Percentiles rank a stretch among this genome's conserved stretches.
Conservation (phyloP, 1,140 invertebrate species). For the Apis cerana region DNA sequence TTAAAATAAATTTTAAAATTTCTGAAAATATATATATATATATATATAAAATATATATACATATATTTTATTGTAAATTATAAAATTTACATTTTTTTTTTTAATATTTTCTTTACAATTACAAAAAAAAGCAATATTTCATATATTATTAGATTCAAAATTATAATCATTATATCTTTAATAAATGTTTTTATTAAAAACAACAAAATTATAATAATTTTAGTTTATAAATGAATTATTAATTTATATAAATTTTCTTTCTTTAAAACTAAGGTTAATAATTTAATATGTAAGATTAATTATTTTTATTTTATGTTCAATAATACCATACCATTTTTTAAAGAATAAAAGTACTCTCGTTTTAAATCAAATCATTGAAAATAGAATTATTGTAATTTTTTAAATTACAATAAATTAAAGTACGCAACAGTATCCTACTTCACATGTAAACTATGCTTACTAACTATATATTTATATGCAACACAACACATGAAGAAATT, state of each 20-base stretch:
- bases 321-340: conserved; percentile 29
- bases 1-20: not conserved
- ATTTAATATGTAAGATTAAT: conserved; percentile 18
- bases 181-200: not conserved
- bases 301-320: not conserved
- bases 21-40: not conserved
- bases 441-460: conserved; percentile 11
- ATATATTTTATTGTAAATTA: not conserved
- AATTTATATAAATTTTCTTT: not conserved
- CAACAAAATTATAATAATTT: not conserved
- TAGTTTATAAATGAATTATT: not conserved
- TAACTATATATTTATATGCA: not conserved
- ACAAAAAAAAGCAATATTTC: not conserved
- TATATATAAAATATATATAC: not conserved
- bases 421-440: not conserved
- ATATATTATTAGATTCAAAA: not conserved
- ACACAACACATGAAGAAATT: not conserved
- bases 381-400: conserved; percentile 16
- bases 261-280: not conserved
- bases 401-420: conserved; percentile 15
- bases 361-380: conserved; percentile 41
- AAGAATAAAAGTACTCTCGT: not conserved
- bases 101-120: not conserved
- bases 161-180: too few species aligned
- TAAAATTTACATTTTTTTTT: not conserved